Conservation (phyloP, 1,140 invertebrate genomes). For the Meloidogyne exigua region DNA sequence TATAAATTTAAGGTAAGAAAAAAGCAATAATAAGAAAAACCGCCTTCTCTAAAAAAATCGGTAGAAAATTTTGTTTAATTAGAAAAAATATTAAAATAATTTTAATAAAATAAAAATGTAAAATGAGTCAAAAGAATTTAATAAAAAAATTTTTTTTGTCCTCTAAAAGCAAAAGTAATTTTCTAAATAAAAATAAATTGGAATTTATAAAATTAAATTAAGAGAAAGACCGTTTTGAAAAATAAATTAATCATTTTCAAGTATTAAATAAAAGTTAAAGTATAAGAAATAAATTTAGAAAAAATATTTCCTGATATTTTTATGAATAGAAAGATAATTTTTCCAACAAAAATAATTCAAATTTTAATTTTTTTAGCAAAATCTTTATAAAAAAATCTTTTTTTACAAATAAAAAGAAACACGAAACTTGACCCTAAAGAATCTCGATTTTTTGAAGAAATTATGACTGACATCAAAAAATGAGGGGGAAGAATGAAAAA, state of each 20-base stretch:
- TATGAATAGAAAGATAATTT: slow-evolving; percentile 5
- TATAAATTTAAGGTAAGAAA: too few species aligned
- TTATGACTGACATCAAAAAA: neutral
- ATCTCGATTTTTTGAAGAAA: neutral
- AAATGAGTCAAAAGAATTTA: too few species aligned
- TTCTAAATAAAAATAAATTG: neutral
- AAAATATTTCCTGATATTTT: neutral
- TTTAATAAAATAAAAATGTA: too few species aligned
- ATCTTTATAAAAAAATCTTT: neutral
- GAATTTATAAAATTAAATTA: neutral
- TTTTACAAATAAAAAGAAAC: neutral
- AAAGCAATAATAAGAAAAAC: too few species aligned
- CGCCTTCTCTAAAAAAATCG: too few species aligned
- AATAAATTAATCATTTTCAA: neutral
- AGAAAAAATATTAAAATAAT: too few species aligned
- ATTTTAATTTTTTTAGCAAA: slow-evolving; percentile 2
- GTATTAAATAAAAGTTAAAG: neutral
- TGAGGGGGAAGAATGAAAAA: neutral
- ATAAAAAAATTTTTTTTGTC: too few species aligned
- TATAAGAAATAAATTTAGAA: too few species aligned
- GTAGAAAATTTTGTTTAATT: too few species aligned
- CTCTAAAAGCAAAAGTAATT: neutral
- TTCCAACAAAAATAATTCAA: neutral
- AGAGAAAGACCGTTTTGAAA: neutral
- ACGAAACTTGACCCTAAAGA: slow-evolving; percentile 4